These are phyloP conservation scores for Dicerorhinus sumatrensis DNA, from an alignment of 2,113 vertebrate genomes.

Conservation along the genomic window DNA sequence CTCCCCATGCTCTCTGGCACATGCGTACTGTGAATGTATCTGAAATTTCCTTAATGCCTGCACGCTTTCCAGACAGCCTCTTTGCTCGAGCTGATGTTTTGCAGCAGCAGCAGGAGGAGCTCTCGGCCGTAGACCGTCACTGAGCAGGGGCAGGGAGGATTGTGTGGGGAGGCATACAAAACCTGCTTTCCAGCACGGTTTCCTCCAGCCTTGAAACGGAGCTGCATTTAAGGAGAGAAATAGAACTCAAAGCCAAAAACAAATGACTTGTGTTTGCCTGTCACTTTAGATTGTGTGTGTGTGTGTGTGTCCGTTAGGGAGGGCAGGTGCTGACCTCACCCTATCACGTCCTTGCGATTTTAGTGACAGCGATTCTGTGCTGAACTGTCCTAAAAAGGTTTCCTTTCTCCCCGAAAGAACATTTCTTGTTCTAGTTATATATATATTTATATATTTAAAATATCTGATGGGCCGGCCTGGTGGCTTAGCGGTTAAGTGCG, in stretches of 20 bases:
- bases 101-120: neutral
- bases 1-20: neutral
- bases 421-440: neutral
- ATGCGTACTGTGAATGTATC: neutral
- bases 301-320: neutral
- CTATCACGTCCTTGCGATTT: no score
- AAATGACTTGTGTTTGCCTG: neutral
- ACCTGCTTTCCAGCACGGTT: neutral
- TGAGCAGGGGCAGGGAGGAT: neutral
- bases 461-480: no score
- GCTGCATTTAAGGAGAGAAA: slow-evolving; percentile 11
- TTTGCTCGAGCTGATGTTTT: neutral
- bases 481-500: no score
- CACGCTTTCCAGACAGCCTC: neutral
- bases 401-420: neutral
- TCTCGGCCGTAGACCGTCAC: neutral
- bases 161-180: neutral
- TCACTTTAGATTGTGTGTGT: neutral
- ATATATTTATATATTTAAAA: neutral
- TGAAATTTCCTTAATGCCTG: neutral
- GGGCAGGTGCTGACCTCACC: neutral
- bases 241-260: slow-evolving; percentile 4
- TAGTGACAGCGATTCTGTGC: neutral
- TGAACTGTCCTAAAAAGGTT: neutral
- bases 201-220: slow-evolving; percentile 22